Evolutionary conservation across 2,797 vertebrate genomes (phyloP), one percentile per base, ranked within the genome.

Genomic region (Pelochelys cantorii): DNA sequence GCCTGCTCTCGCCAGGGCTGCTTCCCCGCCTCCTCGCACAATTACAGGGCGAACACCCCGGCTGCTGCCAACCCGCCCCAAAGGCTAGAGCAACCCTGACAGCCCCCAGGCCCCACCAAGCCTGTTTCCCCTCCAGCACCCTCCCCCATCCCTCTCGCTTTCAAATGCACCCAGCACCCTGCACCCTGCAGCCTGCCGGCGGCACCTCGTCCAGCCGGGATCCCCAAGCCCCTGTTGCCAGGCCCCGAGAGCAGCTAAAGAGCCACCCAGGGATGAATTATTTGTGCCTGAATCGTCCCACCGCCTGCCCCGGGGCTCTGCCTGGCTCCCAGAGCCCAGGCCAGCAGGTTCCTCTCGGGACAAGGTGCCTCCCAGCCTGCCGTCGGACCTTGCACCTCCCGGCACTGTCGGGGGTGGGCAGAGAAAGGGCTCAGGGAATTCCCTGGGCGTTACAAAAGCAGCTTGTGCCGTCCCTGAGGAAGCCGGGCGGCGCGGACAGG

Each of bases 331-430:
- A 78, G 77, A 87, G 80, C 75, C 85, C 34, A 88, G 75, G 79
- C 81, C 90, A 74, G 81, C 75, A 92, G 81, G 82, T 81, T 92
- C 84, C 86, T 81, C 34, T 57, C 82, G 85, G 86, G 81, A 85
- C 85, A 52, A 65, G n/a, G 37, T 37, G 5, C 37, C 37, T 37
- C 37, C 37, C 37, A 37, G 37, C 5, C 37, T 5, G 5, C 37
- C 37, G 37, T 37, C 5, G 37, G 37, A 42, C 7, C 42, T 42
- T 6, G 42, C 42, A 42, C 42, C 42, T 6, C 42, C 42, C 5
- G 4, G 42, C 42, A 42, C 42, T 42, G 42, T 42, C 42, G 42
- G 42, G 42, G 5, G 42, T 42, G 42, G 42, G 42, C 42, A 42
- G 42, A 6, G 42, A 5, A 42, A 42, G 42, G 42, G 42, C 6